Percentiles rank a stretch among this genome's conserved stretches.
Evolutionary conservation across 2,888 invertebrate genomes (phyloP).

Genomic region (Synergus itoensis): DNA sequence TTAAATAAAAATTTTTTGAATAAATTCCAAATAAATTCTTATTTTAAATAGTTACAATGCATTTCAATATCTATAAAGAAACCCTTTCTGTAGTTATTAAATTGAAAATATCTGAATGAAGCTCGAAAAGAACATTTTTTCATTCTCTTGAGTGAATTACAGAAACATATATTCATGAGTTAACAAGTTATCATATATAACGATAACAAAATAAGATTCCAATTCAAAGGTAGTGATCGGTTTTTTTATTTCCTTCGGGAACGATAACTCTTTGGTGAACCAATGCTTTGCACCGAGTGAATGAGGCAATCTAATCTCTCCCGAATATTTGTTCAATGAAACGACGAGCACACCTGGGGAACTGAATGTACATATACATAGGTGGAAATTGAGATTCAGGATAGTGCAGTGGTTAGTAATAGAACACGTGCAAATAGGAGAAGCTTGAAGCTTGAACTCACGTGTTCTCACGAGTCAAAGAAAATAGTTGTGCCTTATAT

Average conservation of each 20-base stretch:
- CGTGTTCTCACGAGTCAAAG: conserved; percentile 35
- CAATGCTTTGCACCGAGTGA: conserved; percentile 18
- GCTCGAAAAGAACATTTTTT: neutral
- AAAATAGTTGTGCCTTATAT: conserved; percentile 20
- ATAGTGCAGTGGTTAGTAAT: conserved; percentile 21
- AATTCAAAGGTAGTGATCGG: neutral
- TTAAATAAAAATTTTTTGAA: neutral
- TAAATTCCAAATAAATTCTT: no score
- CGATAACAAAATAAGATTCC: neutral
- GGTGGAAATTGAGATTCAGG: conserved; percentile 13
- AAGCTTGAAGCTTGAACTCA: conserved; percentile 20
- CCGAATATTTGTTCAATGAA: conserved; percentile 53
- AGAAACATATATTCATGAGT: neutral
- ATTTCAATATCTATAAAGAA: no score
- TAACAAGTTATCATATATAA: neutral
- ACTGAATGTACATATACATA: conserved; percentile 1
- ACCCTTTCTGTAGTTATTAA: no score
- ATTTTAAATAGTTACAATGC: neutral
- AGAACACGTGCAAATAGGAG: conserved; percentile 24
- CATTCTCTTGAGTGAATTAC: neutral
- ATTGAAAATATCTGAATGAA: no score
- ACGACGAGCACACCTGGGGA: conserved; percentile 43
- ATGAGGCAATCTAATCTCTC: conserved; percentile 54
- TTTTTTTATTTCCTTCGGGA: neutral
- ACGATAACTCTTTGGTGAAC: neutral